These are phyloP conservation scores for Naso thynnoides DNA, from an alignment of 2,797 vertebrate genomes.

Conservation along the genomic window DNA sequence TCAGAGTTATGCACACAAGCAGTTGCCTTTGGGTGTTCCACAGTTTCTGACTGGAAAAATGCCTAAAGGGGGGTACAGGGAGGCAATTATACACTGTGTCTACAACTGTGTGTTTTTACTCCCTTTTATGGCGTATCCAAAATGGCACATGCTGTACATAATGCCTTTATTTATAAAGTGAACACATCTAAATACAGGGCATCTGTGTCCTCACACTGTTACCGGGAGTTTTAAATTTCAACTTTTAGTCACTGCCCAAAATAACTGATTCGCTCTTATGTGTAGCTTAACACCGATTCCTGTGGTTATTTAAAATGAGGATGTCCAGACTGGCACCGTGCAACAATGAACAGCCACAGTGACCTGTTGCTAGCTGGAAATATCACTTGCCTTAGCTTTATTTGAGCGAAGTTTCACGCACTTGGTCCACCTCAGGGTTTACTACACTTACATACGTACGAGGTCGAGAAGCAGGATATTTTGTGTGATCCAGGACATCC, in stretches of 20 bases:
- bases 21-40: conserved; percentile 68
- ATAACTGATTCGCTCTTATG: not conserved
- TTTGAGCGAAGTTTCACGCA: too few species aligned
- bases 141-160: conserved; percentile 50
- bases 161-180: conserved; percentile 28
- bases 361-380: too few species aligned
- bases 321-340: too few species aligned
- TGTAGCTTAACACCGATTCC: too few species aligned
- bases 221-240: conserved; percentile 5
- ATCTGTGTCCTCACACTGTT: conserved; percentile 1
- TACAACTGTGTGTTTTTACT: conserved; percentile 48
- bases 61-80: conserved; percentile 57
- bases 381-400: too few species aligned
- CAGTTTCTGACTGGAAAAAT: conserved; percentile 59
- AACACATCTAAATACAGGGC: conserved; percentile 18
- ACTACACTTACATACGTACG: too few species aligned
- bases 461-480: not conserved
- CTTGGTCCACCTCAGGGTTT: too few species aligned
- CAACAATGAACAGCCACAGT: too few species aligned
- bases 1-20: conserved; percentile 63
- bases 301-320: too few species aligned
- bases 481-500: too few species aligned
- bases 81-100: conserved; percentile 68
- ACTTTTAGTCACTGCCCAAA: conserved; percentile 8
- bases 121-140: conserved; percentile 43